phyloP scores from a whole-genome alignment of 2,888 invertebrate genomes.

The Tetheella fluctuosa region DNA sequence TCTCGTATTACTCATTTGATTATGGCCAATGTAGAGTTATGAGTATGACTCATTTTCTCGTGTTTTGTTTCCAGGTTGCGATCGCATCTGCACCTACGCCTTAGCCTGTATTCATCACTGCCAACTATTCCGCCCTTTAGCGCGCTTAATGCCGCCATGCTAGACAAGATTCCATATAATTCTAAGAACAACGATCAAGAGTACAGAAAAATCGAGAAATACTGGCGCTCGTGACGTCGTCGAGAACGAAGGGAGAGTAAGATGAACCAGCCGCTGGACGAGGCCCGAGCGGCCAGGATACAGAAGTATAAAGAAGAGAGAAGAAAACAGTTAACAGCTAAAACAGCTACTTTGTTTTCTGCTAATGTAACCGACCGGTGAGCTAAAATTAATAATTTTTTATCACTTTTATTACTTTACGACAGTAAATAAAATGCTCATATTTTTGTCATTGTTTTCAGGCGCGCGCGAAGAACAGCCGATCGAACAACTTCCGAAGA shows the following conservation, averaged over 20 bases:
- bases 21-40: constrained; percentile 28
- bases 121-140: constrained; percentile 76
- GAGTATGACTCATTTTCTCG: constrained; percentile 36
- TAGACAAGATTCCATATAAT: constrained; percentile 63
- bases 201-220: constrained; percentile 48
- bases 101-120: constrained; percentile 76
- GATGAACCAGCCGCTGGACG: constrained; percentile 76
- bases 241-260: constrained; percentile 46
- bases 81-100: constrained; percentile 55
- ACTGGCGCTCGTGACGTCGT: constrained; percentile 68
- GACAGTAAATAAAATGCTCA: not conserved
- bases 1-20: constrained; percentile 40
- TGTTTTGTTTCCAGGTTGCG: constrained; percentile 63
- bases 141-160: constrained; percentile 78
- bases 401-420: no score
- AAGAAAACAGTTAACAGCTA: constrained; percentile 87
- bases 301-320: constrained; percentile 90
- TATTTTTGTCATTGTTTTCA: constrained; percentile 48
- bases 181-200: constrained; percentile 55
- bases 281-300: constrained; percentile 86
- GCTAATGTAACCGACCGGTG: constrained; percentile 85
- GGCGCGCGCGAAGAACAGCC: constrained; percentile 62
- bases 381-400: constrained; percentile 21
- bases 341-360: constrained; percentile 84
- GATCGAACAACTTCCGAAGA: constrained; percentile 65